Evolutionary conservation across 1,140 invertebrate species (phyloP).

Genomic region (Drosophila mojavensis): DNA sequence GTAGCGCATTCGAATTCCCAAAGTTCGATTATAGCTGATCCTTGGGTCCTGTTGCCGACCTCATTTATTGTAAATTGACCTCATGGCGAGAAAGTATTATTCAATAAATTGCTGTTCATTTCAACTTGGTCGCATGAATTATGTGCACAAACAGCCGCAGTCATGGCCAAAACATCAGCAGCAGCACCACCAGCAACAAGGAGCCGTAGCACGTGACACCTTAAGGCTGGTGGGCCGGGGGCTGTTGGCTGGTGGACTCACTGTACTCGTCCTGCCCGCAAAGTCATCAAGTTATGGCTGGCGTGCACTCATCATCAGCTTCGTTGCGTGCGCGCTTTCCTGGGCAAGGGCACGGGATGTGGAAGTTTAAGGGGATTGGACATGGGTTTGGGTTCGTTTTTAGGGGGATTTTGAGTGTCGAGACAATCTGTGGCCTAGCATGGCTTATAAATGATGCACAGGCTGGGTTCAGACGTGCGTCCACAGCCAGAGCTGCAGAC

Average conservation of each 20-base stretch:
- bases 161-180: conserved; percentile 9
- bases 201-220: conserved; percentile 44
- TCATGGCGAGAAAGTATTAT: conserved; percentile 59
- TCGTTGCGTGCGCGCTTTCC: conserved; percentile 61
- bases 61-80: conserved; percentile 31
- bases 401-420: conserved; percentile 30
- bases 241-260: not conserved
- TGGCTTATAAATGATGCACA: conserved; percentile 81
- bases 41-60: not conserved
- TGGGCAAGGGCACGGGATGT: not conserved
- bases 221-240: conserved; percentile 5
- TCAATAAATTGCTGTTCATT: conserved; percentile 78
- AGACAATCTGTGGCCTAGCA: conserved; percentile 81
- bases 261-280: conserved; percentile 12
- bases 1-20: not conserved
- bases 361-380: not conserved
- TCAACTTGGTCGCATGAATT: conserved; percentile 69
- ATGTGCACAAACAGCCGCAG: conserved; percentile 53
- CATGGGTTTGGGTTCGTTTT: not conserved
- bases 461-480: conserved; percentile 34
- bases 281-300: conserved; percentile 67
- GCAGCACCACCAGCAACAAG: conserved; percentile 32
- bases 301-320: conserved; percentile 77
- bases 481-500: conserved; percentile 3
- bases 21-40: conserved; percentile 8